Evolutionary conservation across 2,113 vertebrate species (phyloP), one percentile per base, ranked within the genome.

Genomic region (Heterotis niloticus): DNA sequence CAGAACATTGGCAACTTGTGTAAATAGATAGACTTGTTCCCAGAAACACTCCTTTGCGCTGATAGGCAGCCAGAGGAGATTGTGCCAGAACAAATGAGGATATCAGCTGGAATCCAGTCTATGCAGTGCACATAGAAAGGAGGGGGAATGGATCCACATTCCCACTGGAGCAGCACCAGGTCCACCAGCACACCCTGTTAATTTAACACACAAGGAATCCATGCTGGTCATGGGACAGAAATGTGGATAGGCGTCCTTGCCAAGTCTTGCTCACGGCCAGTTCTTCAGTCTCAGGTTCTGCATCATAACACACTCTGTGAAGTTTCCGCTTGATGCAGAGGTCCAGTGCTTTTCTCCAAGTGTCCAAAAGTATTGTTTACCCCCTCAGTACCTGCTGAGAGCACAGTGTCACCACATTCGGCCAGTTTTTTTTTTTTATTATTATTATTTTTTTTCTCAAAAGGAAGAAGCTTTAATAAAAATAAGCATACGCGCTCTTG

Each of bases 171-270:
- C 26, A 57, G 12, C 34, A 62, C 24, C 23, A 28, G 60, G 71
- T 67, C 28, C 54, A 13, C 51, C 18, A 24, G 70, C 64, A 57
- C 11, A 1, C 62, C 10, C 34, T 57, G 70, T 56, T 51, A 75
- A 23, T 59, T 67, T 62, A 74, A 74, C 52, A 34, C 24, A 64
- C 69, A 23, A 80, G 71, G 78, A 80, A 80, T 75, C 70, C 20
- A 57, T 51, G 1, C 52, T 44, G 44, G 64, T 75, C 78, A 75
- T 59, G 26, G 62, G 60, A 17, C 52, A 75, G 78, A 20, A 67
- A 75, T 80, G 79, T 64, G 10, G 64, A 77, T 17, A 23, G 62
- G 34, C 29, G 26, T 34, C 23, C 64, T 17, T 5, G 34, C 26
- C 69, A 18, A 51, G 51, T 17, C 26, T 29, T 54, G 34, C 68